These are phyloP conservation scores for Drosophila subpulchrella DNA, from an alignment of 1,140 invertebrate species.

Conservation along the genomic window DNA sequence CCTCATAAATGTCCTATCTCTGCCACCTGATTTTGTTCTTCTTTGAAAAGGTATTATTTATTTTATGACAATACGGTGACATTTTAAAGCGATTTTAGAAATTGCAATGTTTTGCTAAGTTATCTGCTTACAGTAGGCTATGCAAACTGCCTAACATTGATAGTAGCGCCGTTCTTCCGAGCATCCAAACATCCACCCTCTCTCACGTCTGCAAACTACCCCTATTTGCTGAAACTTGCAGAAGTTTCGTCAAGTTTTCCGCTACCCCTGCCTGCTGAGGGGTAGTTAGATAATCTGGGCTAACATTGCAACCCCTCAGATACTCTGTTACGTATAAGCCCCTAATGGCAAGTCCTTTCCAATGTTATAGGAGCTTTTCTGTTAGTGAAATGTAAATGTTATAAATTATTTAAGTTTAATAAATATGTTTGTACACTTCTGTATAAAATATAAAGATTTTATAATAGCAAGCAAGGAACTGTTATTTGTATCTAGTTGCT, in stretches of 20 bases:
- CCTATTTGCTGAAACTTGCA: conserved; percentile 33
- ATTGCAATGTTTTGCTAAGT: conserved; percentile 1
- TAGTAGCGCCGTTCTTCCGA: not conserved
- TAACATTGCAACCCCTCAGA: conserved; percentile 32
- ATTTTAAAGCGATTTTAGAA: not conserved
- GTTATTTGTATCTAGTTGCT: too few species aligned
- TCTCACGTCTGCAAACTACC: conserved; percentile 24
- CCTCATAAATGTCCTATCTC: not conserved
- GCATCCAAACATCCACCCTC: conserved; percentile 3
- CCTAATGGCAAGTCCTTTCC: not conserved
- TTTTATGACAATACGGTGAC: not conserved
- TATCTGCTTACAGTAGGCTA: conserved; percentile 11
- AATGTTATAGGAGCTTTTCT: conserved; percentile 9
- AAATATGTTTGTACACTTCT: not conserved
- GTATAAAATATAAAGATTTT: too few species aligned
- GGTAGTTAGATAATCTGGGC: conserved; percentile 64
- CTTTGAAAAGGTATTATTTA: not conserved
- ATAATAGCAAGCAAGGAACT: too few species aligned
- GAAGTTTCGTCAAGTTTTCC: conserved; percentile 62
- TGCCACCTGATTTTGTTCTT: not conserved
- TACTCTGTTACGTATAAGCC: not conserved
- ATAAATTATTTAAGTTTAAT: not conserved
- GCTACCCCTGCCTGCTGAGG: conserved; percentile 46
- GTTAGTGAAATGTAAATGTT: not conserved
- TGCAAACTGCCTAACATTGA: conserved; percentile 10